Base-by-base conservation (phyloP, 92 coral and sea anemone genomes). In the Plumapathes pennacea region DNA sequence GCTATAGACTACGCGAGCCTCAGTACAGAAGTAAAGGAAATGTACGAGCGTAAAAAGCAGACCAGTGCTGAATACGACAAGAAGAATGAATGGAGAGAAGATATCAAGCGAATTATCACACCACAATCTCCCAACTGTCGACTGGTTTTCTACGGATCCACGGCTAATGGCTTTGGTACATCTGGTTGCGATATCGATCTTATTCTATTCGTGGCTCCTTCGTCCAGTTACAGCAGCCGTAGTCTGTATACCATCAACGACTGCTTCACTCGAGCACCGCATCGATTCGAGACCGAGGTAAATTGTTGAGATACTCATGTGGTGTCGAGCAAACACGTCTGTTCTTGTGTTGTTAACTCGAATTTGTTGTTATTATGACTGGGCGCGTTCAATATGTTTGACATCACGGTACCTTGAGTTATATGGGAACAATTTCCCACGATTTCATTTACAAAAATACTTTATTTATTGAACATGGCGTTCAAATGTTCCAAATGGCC, bases 261-360 rank as follows among this genome's bases (percentile, higher is more conserved):
- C 0, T 58, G 58, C 64, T 73, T 73, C 24, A 64, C 62, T 10
- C 50, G 68, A 2, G 48, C 44, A 47, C 75, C 50, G 29, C 71
- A 74, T 21, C 81, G 81, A 28, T 74, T 62, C 47, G 54, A 66
- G 32, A 57, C 71, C 19, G 81, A 74, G 75, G 81, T 74, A 64
- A 3, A 14, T n/a, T n/a, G n/a, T n/a, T n/a, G n/a, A n/a, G n/a
- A n/a, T n/a, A n/a, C n/a, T n/a, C n/a, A n/a, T n/a, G n/a, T n/a
- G n/a, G n/a, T n/a, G n/a, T n/a, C n/a, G n/a, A n/a, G n/a, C n/a
- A n/a, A n/a, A n/a, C n/a, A n/a, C n/a, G n/a, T n/a, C n/a, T n/a
- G n/a, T n/a, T n/a, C n/a, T n/a, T n/a, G n/a, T n/a, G n/a, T n/a
- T n/a, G n/a, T n/a, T n/a, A n/a, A n/a, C n/a, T n/a, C n/a, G n/a